A percentile compares a stretch with the other conserved stretches of the same genome.
phyloP scores from a whole-genome alignment of 1,140 invertebrate species.

The Whitmania pigra region DNA sequence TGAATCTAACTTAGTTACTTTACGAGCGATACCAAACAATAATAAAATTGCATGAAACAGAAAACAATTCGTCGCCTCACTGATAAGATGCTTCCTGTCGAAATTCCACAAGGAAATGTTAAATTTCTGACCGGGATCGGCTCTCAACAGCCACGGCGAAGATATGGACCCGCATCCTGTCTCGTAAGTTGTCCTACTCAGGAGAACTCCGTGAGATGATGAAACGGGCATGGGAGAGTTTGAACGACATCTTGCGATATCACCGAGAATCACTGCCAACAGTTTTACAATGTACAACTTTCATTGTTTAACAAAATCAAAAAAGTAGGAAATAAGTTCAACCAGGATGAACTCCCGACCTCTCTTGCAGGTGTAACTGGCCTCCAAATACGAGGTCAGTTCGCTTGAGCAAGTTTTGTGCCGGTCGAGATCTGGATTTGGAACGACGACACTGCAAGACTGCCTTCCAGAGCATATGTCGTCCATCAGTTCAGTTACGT shows the following conservation, averaged over 20 bases:
- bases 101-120: constrained; percentile 20
- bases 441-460: background rate
- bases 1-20: too few relatives aligned
- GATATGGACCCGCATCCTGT: constrained; percentile 13
- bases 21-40: too few relatives aligned
- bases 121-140: constrained; percentile 11
- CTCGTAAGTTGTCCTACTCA: background rate
- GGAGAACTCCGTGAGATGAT: constrained; percentile 2
- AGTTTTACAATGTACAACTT: too few relatives aligned
- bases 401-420: background rate
- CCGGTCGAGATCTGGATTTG: constrained; percentile 3
- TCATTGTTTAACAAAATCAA: background rate
- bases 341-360: background rate
- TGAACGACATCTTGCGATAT: background rate
- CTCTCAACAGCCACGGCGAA: constrained; percentile 16
- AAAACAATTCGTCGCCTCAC: background rate
- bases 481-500: background rate
- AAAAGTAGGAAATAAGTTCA: background rate
- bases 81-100: background rate
- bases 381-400: constrained; percentile 5
- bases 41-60: too few relatives aligned
- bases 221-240: background rate
- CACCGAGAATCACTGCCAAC: constrained; percentile 6
- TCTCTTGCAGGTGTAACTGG: background rate
- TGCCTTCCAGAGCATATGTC: constrained; percentile 2